A percentile compares a stretch with the other conserved stretches of the same genome.
Conservation (phyloP, 92 coral and sea anemone species). For the Diadumene lineata region DNA sequence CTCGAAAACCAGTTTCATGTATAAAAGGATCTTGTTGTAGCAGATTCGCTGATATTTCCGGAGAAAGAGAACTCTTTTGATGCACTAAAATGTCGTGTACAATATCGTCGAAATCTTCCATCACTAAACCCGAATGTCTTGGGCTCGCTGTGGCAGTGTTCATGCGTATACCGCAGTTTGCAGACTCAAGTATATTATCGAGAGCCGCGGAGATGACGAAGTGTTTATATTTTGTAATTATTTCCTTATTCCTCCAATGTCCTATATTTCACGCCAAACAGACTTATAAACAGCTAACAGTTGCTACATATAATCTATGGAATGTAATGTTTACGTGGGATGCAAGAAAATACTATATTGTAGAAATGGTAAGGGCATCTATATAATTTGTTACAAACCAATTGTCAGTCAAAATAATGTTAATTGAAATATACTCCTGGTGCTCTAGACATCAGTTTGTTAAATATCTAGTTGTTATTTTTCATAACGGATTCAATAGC, state of each 20-base stretch:
- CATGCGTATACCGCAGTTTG: neutral
- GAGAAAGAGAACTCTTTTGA: neutral
- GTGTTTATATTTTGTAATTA: neutral
- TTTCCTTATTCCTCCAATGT: neutral
- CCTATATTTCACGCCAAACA: neutral
- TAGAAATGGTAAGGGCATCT: slow-evolving; percentile 76
- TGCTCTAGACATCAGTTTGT: neutral
- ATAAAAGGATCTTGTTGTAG: neutral
- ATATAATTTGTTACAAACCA: neutral
- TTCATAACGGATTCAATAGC: too few relatives aligned
- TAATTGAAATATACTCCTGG: neutral
- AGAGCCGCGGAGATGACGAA: neutral
- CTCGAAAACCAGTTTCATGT: neutral
- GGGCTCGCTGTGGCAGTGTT: neutral
- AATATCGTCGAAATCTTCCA: neutral
- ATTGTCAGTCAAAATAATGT: neutral
- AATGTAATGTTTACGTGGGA: slow-evolving; percentile 99
- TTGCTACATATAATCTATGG: slow-evolving; percentile 95
- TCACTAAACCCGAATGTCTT: neutral
- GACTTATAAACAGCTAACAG: slow-evolving; percentile 53
- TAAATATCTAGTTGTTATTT: too few relatives aligned
- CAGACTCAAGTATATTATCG: neutral
- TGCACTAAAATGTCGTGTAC: neutral
- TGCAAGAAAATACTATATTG: slow-evolving; percentile 79
- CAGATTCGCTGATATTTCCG: neutral